Evolutionary conservation across 2,113 vertebrate genomes (phyloP).

Genomic region (Nycticebus coucang): DNA sequence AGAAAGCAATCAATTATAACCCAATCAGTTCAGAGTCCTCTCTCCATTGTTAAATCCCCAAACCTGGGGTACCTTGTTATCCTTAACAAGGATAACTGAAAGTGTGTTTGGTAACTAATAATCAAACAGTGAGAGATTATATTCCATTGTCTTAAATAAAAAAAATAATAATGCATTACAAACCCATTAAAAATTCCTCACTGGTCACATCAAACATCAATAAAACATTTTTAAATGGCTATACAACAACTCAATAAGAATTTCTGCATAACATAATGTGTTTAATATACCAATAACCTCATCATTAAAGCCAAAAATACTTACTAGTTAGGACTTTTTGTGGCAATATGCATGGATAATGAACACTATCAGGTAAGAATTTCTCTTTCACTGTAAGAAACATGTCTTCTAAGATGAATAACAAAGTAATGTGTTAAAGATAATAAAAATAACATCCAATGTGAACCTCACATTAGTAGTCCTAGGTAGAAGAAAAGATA

Average conservation of each 20-base stretch:
- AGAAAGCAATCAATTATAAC: not conserved
- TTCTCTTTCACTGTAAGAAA: not conserved
- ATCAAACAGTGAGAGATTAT: not conserved
- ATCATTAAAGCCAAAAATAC: not conserved
- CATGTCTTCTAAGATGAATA: not conserved
- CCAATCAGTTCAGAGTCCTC: not conserved
- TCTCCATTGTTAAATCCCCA: not conserved
- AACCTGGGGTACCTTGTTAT: not conserved
- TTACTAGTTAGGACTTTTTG: not conserved
- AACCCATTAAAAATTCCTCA: not conserved
- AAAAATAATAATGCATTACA: not conserved
- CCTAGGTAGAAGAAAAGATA: not conserved
- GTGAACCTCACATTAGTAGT: not conserved
- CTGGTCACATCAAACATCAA: not conserved
- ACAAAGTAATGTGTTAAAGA: conserved; percentile 1
- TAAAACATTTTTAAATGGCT: not conserved
- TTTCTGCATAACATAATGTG: conserved; percentile 5
- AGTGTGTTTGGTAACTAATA: not conserved
- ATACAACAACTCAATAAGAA: not conserved
- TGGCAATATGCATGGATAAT: not conserved
- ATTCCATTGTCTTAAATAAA: conserved; percentile 5
- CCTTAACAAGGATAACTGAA: not conserved
- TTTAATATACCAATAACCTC: not conserved
- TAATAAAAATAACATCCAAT: conserved; percentile 19
- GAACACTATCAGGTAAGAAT: not conserved